A percentile compares a stretch with the other conserved stretches of the same genome.
Conservation (phyloP, 1,140 invertebrate genomes). For the Heliconius melpomene region DNA sequence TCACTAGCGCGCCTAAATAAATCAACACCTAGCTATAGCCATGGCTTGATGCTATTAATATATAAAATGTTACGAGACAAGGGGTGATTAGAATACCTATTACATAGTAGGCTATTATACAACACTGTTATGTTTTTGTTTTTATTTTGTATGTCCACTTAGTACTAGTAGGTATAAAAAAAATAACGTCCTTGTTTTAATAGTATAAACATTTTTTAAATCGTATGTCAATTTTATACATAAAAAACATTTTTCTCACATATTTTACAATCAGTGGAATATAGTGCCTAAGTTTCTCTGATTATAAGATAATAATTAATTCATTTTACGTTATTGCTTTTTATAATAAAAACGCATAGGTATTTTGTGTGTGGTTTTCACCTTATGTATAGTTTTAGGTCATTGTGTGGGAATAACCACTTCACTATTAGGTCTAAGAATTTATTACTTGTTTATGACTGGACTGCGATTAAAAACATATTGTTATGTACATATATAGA, state of each 20-base stretch:
- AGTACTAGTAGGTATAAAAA: too few relatives aligned
- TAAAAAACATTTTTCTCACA: too few relatives aligned
- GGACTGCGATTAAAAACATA: neutral
- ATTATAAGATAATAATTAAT: too few relatives aligned
- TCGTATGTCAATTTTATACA: too few relatives aligned
- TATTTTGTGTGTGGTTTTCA: neutral
- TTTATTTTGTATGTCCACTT: neutral
- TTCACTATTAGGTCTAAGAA: neutral
- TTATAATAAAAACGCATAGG: too few relatives aligned
- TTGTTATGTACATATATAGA: neutral
- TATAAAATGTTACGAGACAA: slow-evolving; percentile 16
- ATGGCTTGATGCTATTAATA: slow-evolving; percentile 32
- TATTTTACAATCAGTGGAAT: too few relatives aligned
- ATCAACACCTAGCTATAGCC: slow-evolving; percentile 2
- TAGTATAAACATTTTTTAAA: too few relatives aligned
- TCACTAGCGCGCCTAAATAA: slow-evolving; percentile 24
- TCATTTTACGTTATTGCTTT: too few relatives aligned
- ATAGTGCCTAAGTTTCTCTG: too few relatives aligned
- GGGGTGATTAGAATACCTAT: neutral
- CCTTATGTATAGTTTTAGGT: neutral
- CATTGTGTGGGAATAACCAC: neutral
- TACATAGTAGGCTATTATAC: neutral
- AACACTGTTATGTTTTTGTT: neutral
- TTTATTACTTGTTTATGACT: neutral
- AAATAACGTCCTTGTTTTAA: too few relatives aligned